Base-by-base conservation (phyloP, 2,888 invertebrate species). In the Drosophila formosana region DNA sequence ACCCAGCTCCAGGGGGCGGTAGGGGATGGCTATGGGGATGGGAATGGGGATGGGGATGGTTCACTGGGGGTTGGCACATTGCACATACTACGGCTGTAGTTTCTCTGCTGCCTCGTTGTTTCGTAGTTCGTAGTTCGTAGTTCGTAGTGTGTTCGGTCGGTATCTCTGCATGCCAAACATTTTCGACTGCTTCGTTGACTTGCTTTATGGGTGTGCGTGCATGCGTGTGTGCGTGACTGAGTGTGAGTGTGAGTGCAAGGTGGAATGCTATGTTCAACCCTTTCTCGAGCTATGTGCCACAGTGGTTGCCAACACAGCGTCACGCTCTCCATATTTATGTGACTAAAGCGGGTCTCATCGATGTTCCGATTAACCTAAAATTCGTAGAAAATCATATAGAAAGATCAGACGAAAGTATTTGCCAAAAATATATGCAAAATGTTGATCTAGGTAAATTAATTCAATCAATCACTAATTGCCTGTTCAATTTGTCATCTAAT, bases 151-250 rank as follows among this genome's bases (percentile, higher is more conserved):
- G 34, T 34, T 39, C 39, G 39, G 32, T 75, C 61, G 64, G 74
- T 82, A 85, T 85, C 85, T 82, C 75, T 85, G 82, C 78, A 85
- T 76, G 78, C 73, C 85, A 85, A 85, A 82, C 82, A 78, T 75
- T 79, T 73, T 57, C 70, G 51, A 69, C 64, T 69, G 72, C 64
- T 49, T 66, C 61, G 61, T 34, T 56, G 51, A 53, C 53, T 66
- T 32, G 50, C 41, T 52, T 41, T 51, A 34, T 58, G 51, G 11
- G 37, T 62, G 23, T 37, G 46, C 8, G 25, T 43, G 30, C 43
- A 9, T 30, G 25, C 55, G 5, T 45, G 39, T 18, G 30, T 37
- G 37, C 37, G 39, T 37, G 45, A 23, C 46, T 11, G n/a, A 25
- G 28, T 47, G 8, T 50, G 39, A n/a, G 32, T 23, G 26, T 37